Evolutionary conservation across 2,797 vertebrate species (phyloP), one percentile per base, ranked within the genome.

Genomic region (Danio tinwini): DNA sequence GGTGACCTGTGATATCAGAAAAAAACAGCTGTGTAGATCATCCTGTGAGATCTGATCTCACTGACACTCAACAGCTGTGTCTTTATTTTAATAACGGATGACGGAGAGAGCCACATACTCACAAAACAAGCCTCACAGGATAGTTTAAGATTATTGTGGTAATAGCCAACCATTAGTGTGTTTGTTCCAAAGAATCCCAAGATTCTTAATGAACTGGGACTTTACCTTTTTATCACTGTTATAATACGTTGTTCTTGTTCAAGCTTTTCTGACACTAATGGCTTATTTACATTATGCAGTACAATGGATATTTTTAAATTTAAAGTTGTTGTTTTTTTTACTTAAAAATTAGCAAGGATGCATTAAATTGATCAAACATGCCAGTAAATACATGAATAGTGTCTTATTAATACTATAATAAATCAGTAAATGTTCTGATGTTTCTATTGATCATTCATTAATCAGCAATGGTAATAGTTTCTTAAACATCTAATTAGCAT

Each of bases 21-120:
- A 76, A 76, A 55, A 19, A 29, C 49, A 76, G 61, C 62, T 76
- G 42, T 61, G 71, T 74, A 49, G 14, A 61, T 74, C 71, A 47
- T 49, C 42, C 55, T 73, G 72, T 63, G 59, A 65, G 61, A 76
- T 65, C 49, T 65, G 39, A 65, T 53, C 50, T 29, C 1, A 7
- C 7, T 44, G 58, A 74, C 58, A 62, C 47, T 63, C 4, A 76
- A 65, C 62, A 76, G 50, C 50, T 76, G 73, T 52, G 37, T 64
- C 61, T 76, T 65, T 29, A 53, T 53, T 75, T 53, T 42, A 55
- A 29, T 29, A 29, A 29, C 29, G 29, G 29, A 29, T 29, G 29
- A 29, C 29, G 1, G 29, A 29, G 29, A 45, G 29, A 45, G 53
- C 19, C 19, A 6, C 29, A 40, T 40, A 19, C 53, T 53, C 16